Base-by-base conservation (phyloP, 2,888 invertebrate genomes). In the Oscheius sp. region DNA sequence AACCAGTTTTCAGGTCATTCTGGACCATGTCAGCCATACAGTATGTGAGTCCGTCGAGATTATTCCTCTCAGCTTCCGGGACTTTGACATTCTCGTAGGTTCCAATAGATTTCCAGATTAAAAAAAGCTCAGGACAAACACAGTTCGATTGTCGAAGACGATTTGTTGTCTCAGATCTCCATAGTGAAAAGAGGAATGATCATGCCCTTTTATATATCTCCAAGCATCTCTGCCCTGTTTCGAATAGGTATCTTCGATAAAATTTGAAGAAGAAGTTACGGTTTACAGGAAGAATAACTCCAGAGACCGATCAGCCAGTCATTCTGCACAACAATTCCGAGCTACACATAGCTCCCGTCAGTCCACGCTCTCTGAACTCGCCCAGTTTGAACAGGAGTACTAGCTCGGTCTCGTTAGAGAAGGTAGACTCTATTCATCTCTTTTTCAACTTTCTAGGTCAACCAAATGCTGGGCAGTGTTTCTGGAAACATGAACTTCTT, bases 151-250 rank as follows among this genome's bases (percentile, higher is more conserved):
- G 82, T 86, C 47, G 86, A 86, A 76, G 79, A 79, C 47, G 73
- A 78, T 21, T 81, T 87, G 57, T 76, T 87, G 33, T 63, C 84
- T 53, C 87, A 87, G 80, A 74, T 86, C n/a, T 75, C 86, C 4
- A 60, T 87, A n/a, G 79, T 87, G 10, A 76, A 75, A 48, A 73
- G 74, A 50, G 83, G 81, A 70, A 82, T 84, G 82, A 70, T 79
- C 35, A 76, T 87, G 51, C 81, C 86, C 1, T 79, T 85, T 51
- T 84, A 79, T 70, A 48, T 86, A 7, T 78, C 81, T 10, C 66
- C 78, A 1, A 80, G 82, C 21, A 73, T 86, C 37, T 57, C 79
- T 33, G 83, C 81, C 21, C 73, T 76, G 33, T 79, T 85, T 62
- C 55, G 77, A 73, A 79, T 85, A 75, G 79, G 85, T 85, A 47